Conservation (phyloP, 2,888 invertebrate genomes). For the Thecocarcelia acutangulata region DNA sequence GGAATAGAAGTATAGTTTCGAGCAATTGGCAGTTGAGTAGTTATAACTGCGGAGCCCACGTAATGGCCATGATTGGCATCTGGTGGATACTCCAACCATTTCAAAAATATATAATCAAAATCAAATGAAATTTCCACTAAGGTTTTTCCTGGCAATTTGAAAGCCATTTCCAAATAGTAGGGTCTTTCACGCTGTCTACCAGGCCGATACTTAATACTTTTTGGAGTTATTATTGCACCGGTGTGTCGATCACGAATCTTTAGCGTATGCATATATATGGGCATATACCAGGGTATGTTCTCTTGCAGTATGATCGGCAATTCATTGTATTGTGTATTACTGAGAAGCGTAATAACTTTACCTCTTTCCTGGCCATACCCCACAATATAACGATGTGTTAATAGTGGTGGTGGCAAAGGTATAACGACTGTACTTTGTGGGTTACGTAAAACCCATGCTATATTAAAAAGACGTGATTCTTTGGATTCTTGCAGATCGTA, state of each 20-base stretch:
- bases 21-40: slow-evolving; percentile 89
- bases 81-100: slow-evolving; percentile 99
- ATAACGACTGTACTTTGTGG: slow-evolving; percentile 78
- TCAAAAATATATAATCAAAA: slow-evolving; percentile 97
- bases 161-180: slow-evolving; percentile 92
- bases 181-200: slow-evolving; percentile 92
- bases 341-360: slow-evolving; percentile 91
- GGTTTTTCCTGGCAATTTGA: slow-evolving; percentile 90
- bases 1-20: slow-evolving; percentile 91
- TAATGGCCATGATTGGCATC: slow-evolving; percentile 99
- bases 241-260: slow-evolving; percentile 71
- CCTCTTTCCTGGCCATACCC: slow-evolving; percentile 96
- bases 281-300: slow-evolving; percentile 94
- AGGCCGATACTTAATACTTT: slow-evolving; percentile 85
- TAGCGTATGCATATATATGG: slow-evolving; percentile 94
- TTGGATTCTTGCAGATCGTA: slow-evolving; percentile 84
- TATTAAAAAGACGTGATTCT: slow-evolving; percentile 84
- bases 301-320: slow-evolving; percentile 92
- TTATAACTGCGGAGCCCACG: slow-evolving; percentile 92
- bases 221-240: slow-evolving; percentile 81
- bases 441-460: slow-evolving; percentile 83
- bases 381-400: slow-evolving; percentile 90
- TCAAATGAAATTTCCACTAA: slow-evolving; percentile 91
- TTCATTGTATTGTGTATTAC: slow-evolving; percentile 89
- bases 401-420: slow-evolving; percentile 86